These are phyloP conservation scores for Proteles cristata DNA, from an alignment of 2,113 vertebrate species.

Conservation along the genomic window DNA sequence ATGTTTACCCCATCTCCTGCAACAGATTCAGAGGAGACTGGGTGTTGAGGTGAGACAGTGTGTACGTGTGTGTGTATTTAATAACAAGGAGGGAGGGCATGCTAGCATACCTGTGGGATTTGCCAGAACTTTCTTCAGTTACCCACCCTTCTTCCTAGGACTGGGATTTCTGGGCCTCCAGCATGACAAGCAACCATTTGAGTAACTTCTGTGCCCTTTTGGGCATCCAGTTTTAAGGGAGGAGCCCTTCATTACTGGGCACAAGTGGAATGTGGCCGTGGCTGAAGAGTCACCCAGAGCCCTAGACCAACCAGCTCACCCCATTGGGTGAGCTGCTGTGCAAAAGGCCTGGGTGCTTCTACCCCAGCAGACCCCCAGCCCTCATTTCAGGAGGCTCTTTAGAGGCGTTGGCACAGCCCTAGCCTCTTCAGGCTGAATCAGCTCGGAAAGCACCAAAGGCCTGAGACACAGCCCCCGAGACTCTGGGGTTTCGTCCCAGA, in stretches of 20 bases:
- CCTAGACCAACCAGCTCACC: background rate
- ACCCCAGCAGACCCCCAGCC: fast-evolving
- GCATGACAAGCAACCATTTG: background rate
- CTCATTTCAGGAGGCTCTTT: background rate
- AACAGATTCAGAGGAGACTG: background rate
- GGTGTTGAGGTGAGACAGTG: background rate
- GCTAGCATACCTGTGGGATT: background rate
- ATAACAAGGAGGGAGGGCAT: background rate
- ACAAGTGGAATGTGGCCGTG: background rate
- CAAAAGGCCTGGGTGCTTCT: background rate
- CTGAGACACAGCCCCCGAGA: background rate
- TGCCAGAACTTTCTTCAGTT: background rate
- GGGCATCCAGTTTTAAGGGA: background rate
- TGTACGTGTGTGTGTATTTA: background rate
- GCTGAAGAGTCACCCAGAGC: background rate
- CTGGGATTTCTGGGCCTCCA: background rate
- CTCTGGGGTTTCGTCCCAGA: background rate
- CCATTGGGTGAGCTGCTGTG: too few relatives aligned
- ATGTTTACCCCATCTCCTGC: background rate
- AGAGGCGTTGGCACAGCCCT: background rate
- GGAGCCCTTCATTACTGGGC: background rate
- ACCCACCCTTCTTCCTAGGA: background rate
- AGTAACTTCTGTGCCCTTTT: background rate
- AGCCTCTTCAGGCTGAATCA: fast-evolving
- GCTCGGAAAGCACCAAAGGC: background rate